Evolutionary conservation across 2,888 invertebrate genomes (phyloP), one percentile per base, ranked within the genome.

Genomic region (Macrosiphum euphorbiae): DNA sequence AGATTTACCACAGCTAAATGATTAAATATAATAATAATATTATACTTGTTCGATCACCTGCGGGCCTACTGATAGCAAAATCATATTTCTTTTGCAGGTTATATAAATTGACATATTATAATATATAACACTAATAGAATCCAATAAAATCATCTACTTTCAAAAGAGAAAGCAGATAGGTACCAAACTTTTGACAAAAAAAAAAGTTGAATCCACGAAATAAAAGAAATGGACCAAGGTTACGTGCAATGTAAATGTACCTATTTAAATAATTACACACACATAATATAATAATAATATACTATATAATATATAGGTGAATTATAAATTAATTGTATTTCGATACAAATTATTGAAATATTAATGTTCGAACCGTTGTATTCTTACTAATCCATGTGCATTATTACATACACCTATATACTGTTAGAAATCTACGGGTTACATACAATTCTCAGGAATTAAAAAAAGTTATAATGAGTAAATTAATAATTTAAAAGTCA

Each of bases 401-500:
- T 41, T 88, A 55, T 88, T 87, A 35, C 11, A 2, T 44, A 85
- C 28, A 13, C 24, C 1, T 67, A 67, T 67, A 67, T 7, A 35
- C 16, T 67, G 16, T 67, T 35, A 67, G 7, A 67, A 24, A 35
- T 67, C 67, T 16, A 35, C 20, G 20, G 4, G 4, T 28, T 2
- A 35, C 47, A 35, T 13, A 47, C 0, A 47, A n/a, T 61, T 20
- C 24, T 35, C 16, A 13, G 1, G 50, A 90, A 50, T n/a, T 78
- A n/a, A 13, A 13, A 78, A 26, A 26, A 78, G 28, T 16, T 78
- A 41, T 26, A 90, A 90, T n/a, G 50, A 90, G 35, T 90, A 55
- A 88, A 55, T 88, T 41, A 41, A 41, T 58, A 78, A 78, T 78
- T 90, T 78, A 52, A 90, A 35, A 90, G 2, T 78, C 26, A 13